Evolutionary conservation across 1,140 invertebrate genomes (phyloP), one percentile per base, ranked within the genome.

Genomic region (Lordiphosa collinella): DNA sequence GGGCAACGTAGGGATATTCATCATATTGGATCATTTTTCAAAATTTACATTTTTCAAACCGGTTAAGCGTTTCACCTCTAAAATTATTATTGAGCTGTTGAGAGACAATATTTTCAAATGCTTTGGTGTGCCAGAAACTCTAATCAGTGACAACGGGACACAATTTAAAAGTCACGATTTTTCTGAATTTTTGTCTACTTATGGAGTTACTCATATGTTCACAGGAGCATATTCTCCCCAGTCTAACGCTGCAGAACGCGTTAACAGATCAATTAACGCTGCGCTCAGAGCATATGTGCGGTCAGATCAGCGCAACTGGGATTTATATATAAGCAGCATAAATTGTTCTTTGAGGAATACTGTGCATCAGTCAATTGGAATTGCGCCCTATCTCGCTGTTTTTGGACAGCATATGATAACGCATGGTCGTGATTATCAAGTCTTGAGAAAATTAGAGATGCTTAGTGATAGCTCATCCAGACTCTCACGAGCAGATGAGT

Each of bases 381-480:
- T 41, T 1, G 43, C 57, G 5, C 40, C 49, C 1, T 47, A 60
- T 22, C 11, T 46, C 2, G 50, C 35, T 1, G 18, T 53, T 5
- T 48, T 55, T 29, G 38, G 40, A 25, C 38, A 58, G 2, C 14
- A 63, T 10, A 50, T 62, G 53, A 31, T 62, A 10, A 40, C 46
- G 1, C 37, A 57, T 18, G 46, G 46, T 1, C n/a, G 43, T 2
- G 46, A 50, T 10, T 57, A 46, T n/a, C 12, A 32, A 3, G 8
- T 38, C 1, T 13, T 50, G 9, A 35, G 12, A 3, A 36, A 44
- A 18, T n/a, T 51, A 10, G 18, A 43, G 4, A 12, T 38, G 41
- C 41, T 58, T 8, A 11, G 3, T 13, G 16, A 59, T 8, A 36
- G 38, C 12, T n/a, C 29, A 1, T 4, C n/a, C 1, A 10, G 5